These are phyloP conservation scores for Drosophila kurseongensis DNA, from an alignment of 1,140 invertebrate species.

Conservation along the genomic window DNA sequence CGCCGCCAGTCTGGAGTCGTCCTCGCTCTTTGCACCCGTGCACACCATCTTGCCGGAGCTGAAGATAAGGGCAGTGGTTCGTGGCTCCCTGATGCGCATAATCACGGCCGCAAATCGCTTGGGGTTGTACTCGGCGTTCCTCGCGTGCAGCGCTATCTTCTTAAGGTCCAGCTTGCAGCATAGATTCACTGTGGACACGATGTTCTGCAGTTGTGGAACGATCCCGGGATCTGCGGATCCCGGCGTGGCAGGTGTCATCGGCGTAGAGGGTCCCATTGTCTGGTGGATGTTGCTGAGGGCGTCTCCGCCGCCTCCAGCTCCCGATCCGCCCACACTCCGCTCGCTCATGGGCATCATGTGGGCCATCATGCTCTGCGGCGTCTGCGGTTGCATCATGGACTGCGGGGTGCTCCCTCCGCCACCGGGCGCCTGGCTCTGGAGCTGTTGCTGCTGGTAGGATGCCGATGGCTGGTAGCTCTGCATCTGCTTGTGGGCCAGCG, in stretches of 20 bases:
- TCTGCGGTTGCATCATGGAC: conserved; percentile 93
- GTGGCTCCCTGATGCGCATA: conserved; percentile 99
- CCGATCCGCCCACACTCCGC: conserved; percentile 75
- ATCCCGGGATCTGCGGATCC: conserved; percentile 97
- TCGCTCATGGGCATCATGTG: conserved; percentile 89
- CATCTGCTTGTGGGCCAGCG: conserved; percentile 88
- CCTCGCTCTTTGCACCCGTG: conserved; percentile 99
- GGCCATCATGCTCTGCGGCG: conserved; percentile 94
- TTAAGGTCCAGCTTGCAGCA: conserved; percentile 98
- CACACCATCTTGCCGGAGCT: conserved; percentile 99
- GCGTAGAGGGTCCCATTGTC: conserved; percentile 90
- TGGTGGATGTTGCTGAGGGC: conserved; percentile 86
- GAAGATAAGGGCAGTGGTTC: conserved; percentile 99
- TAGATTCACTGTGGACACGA: conserved; percentile 99
- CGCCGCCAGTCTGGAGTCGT: conserved; percentile 97
- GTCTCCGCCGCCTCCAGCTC: conserved; percentile 64
- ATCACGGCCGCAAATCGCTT: conserved; percentile 99
- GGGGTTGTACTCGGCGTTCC: conserved; percentile 99
- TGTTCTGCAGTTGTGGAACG: conserved; percentile 97
- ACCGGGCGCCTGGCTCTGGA: conserved; percentile 85
- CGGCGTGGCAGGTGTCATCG: conserved; percentile 97
- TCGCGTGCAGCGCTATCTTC: conserved; percentile 98
- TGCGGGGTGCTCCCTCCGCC: conserved; percentile 88
- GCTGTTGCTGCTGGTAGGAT: conserved; percentile 62
- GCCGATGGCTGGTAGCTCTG: conserved; percentile 84